A percentile compares a stretch with the other conserved stretches of the same genome.
phyloP scores from a whole-genome alignment of 1,140 invertebrate species.

The Drosophila seguyi region DNA sequence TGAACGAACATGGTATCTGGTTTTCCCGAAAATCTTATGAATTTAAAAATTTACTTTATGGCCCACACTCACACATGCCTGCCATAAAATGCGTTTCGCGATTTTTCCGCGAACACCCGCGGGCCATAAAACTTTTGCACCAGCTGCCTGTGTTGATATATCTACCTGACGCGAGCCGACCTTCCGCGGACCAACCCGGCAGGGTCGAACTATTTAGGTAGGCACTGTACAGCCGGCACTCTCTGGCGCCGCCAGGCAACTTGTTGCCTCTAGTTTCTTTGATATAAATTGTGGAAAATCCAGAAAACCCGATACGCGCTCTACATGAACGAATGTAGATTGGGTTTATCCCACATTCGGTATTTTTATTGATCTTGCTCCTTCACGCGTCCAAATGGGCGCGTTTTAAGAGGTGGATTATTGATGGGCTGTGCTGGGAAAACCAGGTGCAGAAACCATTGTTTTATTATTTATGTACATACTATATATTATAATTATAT shows the following conservation, averaged over 20 bases:
- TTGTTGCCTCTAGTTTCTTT: slow-evolving; percentile 71
- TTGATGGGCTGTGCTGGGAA: slow-evolving; percentile 16
- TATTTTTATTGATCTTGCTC: slow-evolving; percentile 62
- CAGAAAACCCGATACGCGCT: slow-evolving; percentile 36
- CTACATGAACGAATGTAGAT: slow-evolving; percentile 68
- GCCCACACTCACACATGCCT: slow-evolving; percentile 52
- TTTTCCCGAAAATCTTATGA: slow-evolving; percentile 84
- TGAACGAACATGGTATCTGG: slow-evolving; percentile 72
- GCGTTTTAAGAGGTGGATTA: slow-evolving; percentile 48
- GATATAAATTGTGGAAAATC: slow-evolving; percentile 82
- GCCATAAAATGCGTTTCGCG: slow-evolving; percentile 73
- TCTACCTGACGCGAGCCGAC: slow-evolving; percentile 39
- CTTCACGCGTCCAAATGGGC: slow-evolving; percentile 30
- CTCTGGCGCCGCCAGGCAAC: slow-evolving; percentile 59
- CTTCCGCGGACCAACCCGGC: slow-evolving; percentile 1
- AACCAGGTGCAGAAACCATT: slow-evolving; percentile 18
- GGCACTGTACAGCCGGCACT: slow-evolving; percentile 46
- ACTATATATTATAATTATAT: no score
- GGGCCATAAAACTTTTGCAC: slow-evolving; percentile 57
- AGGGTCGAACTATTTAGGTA: slow-evolving; percentile 67
- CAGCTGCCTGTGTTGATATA: slow-evolving; percentile 43
- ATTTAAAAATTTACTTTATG: slow-evolving; percentile 76
- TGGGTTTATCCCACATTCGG: slow-evolving; percentile 63
- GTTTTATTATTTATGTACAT: not conserved
- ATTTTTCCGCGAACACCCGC: slow-evolving; percentile 66